These are phyloP conservation scores for Diglossa cyanea DNA, from an alignment of 2,797 vertebrate species.

Conservation along the genomic window DNA sequence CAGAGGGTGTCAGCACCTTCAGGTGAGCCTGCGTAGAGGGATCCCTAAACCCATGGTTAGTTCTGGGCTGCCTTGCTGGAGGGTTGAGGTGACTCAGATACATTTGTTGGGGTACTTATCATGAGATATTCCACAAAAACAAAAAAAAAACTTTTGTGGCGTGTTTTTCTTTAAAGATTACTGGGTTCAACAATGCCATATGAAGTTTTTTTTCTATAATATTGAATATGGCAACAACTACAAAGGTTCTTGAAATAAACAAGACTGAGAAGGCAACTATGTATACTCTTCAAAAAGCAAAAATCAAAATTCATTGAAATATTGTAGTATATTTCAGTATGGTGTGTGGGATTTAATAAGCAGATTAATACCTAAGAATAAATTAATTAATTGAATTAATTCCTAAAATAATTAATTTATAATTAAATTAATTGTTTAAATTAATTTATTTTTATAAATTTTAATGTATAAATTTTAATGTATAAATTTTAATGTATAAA, in stretches of 20 bases:
- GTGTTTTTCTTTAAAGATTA: not conserved
- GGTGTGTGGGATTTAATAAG: not conserved
- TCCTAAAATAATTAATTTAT: not conserved
- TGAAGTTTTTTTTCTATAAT: accelerated
- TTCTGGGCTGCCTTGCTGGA: not conserved
- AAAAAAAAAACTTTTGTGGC: not conserved
- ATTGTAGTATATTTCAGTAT: not conserved
- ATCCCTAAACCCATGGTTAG: not conserved
- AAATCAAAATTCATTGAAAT: not conserved
- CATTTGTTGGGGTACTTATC: not conserved
- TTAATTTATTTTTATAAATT: no score
- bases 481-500: no score
- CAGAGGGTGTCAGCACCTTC: not conserved
- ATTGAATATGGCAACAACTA: not conserved
- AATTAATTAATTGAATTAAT: not conserved
- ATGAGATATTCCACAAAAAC: not conserved
- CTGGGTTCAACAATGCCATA: not conserved
- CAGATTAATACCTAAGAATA: not conserved
- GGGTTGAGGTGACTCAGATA: not conserved
- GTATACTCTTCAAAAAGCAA: not conserved
- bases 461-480: no score
- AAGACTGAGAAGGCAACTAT: not conserved
- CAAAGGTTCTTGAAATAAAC: not conserved
- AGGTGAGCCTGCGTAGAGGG: not conserved
- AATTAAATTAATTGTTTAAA: no score